These are phyloP conservation scores for Oreochromis tanganicae DNA, from an alignment of 2,113 vertebrate species.

Conservation along the genomic window DNA sequence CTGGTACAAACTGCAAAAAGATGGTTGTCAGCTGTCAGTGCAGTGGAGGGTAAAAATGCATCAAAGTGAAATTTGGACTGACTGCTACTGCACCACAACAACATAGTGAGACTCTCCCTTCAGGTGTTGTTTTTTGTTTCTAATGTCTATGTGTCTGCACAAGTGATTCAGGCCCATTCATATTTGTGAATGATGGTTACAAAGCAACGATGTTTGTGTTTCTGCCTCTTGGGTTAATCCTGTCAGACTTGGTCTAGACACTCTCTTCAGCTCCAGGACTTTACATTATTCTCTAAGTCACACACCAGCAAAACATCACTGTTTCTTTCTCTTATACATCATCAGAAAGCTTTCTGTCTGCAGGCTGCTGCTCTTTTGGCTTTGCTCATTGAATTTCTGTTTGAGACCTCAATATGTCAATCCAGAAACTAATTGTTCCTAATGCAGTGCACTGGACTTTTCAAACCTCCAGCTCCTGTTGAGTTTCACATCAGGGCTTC, in stretches of 20 bases:
- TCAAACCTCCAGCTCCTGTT: background rate
- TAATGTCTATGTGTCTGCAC: background rate
- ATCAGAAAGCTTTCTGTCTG: background rate
- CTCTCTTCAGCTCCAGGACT: background rate
- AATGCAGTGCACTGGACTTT: background rate
- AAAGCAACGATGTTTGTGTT: background rate
- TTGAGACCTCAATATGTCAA: background rate
- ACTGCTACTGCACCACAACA: background rate
- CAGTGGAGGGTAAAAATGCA: background rate
- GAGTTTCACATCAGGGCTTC: background rate
- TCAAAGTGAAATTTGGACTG: background rate
- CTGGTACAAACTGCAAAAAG: background rate
- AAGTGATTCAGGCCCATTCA: background rate
- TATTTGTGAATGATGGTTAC: background rate
- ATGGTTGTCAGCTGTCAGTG: background rate
- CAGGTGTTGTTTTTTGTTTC: background rate
- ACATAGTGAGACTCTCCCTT: background rate
- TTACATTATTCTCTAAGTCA: background rate
- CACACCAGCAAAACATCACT: background rate
- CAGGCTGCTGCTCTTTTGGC: background rate
- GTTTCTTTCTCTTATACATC: background rate
- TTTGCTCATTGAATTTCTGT: background rate
- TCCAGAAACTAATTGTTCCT: background rate
- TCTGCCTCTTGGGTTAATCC: conserved; percentile 2
- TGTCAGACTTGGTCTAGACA: conserved; percentile 3